Evolutionary conservation across 2,888 invertebrate genomes (phyloP).

Genomic region (Xestia c-nigrum): DNA sequence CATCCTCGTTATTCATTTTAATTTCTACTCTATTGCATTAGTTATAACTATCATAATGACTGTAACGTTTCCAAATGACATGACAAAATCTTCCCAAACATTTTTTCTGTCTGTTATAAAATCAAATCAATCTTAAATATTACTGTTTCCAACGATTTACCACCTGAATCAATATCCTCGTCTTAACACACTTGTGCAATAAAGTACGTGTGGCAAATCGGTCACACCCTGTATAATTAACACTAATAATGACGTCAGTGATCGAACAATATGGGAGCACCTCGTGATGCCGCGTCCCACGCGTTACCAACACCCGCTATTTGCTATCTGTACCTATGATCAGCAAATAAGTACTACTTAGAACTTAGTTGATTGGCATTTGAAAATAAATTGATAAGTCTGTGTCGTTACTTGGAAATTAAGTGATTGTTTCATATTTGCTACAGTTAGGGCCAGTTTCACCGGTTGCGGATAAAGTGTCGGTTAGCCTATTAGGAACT

Average conservation of each 20-base stretch:
- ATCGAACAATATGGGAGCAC: conserved; percentile 78
- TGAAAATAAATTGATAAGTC: conserved; percentile 20
- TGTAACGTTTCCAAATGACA: neutral
- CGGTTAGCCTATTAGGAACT: too few species aligned
- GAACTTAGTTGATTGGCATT: conserved; percentile 42
- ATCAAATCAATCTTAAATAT: neutral
- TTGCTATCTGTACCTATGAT: conserved; percentile 44
- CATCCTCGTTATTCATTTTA: conserved; percentile 19
- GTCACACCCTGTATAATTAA: conserved; percentile 60
- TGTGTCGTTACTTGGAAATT: neutral
- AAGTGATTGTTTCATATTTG: neutral
- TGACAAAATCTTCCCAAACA: neutral
- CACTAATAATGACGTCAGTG: conserved; percentile 71
- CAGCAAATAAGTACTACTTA: conserved; percentile 48
- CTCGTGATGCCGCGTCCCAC: conserved; percentile 69
- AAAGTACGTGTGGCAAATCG: conserved; percentile 7
- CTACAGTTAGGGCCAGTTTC: neutral
- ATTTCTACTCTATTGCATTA: conserved; percentile 24
- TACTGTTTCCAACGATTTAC: neutral
- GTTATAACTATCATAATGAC: conserved; percentile 15
- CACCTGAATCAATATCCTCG: neutral
- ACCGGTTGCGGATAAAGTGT: too few species aligned
- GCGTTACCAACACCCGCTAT: conserved; percentile 58
- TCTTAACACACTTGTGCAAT: neutral
- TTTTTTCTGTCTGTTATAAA: neutral